phyloP scores from a whole-genome alignment of 2,797 vertebrate species.

The Lithobates sylvaticus region DNA sequence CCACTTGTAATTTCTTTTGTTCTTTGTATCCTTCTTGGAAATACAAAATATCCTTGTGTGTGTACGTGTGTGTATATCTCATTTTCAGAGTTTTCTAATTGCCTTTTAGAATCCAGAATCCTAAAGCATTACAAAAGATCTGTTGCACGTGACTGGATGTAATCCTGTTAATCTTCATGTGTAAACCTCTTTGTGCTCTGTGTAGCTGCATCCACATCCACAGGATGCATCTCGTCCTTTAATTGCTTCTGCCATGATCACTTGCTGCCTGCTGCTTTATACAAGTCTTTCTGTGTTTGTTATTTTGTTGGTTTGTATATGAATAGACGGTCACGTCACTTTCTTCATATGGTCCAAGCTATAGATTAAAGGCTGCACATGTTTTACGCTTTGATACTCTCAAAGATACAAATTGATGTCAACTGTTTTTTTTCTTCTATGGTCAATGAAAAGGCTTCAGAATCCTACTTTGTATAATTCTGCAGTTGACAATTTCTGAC shows the following conservation, averaged over 20 bases:
- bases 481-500: too few relatives aligned
- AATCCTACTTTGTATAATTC: too few relatives aligned
- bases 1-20: background rate
- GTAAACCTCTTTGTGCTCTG: conserved; percentile 36
- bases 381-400: background rate
- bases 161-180: conserved; percentile 27
- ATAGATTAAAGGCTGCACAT: background rate
- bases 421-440: too few relatives aligned
- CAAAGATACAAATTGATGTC: too few relatives aligned
- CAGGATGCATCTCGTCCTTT: background rate
- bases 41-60: background rate
- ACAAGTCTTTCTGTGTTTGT: background rate
- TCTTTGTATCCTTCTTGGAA: background rate
- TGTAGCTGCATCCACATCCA: background rate
- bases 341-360: background rate
- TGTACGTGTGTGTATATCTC: background rate
- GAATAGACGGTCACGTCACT: background rate
- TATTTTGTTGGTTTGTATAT: background rate
- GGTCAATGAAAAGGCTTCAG: too few relatives aligned
- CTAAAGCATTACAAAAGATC: background rate
- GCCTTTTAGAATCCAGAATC: background rate
- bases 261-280: background rate
- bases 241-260: background rate
- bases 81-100: background rate
- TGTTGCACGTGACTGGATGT: conserved; percentile 38